A percentile compares a stretch with the other conserved stretches of the same genome.
phyloP scores from a whole-genome alignment of 2,797 vertebrate genomes.

The Siniperca obscura region DNA sequence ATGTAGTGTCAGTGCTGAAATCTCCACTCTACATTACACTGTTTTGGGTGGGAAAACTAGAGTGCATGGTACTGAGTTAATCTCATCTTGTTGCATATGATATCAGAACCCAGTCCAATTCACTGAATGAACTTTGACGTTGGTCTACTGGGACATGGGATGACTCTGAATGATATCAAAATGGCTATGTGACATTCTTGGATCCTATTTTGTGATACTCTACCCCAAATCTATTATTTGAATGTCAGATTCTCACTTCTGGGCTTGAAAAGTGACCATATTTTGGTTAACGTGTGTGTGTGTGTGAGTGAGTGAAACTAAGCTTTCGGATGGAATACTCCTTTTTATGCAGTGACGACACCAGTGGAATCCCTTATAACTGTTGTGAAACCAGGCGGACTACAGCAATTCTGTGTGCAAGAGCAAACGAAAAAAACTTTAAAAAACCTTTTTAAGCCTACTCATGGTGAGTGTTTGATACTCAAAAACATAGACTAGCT shows the following conservation, averaged over 20 bases:
- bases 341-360: background rate
- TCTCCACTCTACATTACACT: background rate
- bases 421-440: background rate
- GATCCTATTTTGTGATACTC: background rate
- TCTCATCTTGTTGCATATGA: background rate
- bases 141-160: background rate
- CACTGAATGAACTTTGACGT: background rate
- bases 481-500: background rate
- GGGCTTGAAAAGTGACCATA: background rate
- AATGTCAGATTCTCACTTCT: background rate
- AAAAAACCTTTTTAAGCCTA: background rate
- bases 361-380: background rate
- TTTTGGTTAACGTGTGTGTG: background rate
- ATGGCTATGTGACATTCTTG: background rate
- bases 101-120: background rate
- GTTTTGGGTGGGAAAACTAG: background rate
- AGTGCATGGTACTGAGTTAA: background rate
- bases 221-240: background rate
- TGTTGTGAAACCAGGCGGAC: background rate
- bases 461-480: too few relatives aligned
- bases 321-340: background rate
- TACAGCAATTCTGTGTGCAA: background rate
- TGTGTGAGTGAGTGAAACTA: background rate
- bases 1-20: constrained; percentile 3
- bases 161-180: background rate